These are phyloP conservation scores for Chaenogobius annularis DNA, from an alignment of 2,113 vertebrate genomes.

Conservation along the genomic window DNA sequence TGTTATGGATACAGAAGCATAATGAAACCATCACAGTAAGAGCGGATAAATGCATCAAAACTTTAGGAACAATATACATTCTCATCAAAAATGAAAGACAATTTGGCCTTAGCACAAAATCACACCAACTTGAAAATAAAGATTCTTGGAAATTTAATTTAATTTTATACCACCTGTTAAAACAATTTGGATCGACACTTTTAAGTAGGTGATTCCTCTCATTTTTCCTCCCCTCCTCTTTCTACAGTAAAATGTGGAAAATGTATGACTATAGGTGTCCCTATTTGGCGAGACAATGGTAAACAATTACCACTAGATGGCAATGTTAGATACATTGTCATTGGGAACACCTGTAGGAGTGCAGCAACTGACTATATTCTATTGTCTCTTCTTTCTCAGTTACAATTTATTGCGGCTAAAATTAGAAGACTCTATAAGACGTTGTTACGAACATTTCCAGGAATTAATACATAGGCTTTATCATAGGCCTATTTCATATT, in stretches of 20 bases:
- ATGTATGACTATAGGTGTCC: neutral
- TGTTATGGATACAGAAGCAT: no score
- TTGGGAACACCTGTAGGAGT: constrained; percentile 53
- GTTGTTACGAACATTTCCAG: no score
- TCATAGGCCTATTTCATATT: no score
- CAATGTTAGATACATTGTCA: constrained; percentile 64
- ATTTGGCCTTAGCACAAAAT: neutral
- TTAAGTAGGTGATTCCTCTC: constrained; percentile 50
- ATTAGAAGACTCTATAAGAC: neutral
- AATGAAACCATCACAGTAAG: no score
- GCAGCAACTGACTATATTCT: constrained; percentile 35
- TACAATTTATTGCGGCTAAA: neutral
- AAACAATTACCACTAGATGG: constrained; percentile 68
- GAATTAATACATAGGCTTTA: no score
- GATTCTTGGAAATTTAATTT: neutral
- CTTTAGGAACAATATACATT: neutral
- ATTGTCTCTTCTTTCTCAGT: constrained; percentile 19
- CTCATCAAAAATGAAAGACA: neutral
- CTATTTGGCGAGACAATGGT: constrained; percentile 28
- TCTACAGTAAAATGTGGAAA: constrained; percentile 40
- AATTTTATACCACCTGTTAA: constrained; percentile 47
- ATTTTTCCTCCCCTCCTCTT: constrained; percentile 25
- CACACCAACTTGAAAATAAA: neutral
- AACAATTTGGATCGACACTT: constrained; percentile 27
- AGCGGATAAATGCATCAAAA: neutral